Conservation (phyloP, 2,797 vertebrate genomes). For the Rhinatrema bivittatum region DNA sequence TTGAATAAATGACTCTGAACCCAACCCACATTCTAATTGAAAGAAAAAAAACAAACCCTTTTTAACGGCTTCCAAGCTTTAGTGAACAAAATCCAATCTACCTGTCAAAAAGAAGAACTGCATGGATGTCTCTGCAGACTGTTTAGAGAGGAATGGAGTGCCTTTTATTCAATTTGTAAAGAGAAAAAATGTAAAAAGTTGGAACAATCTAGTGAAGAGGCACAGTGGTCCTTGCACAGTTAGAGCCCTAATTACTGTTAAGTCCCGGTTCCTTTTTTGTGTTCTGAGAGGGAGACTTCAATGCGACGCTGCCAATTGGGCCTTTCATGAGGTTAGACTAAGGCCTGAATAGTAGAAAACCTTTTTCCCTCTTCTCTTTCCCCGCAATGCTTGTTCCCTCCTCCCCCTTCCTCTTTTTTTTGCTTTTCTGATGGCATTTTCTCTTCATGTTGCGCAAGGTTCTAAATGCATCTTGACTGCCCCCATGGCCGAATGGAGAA, state of each 20-base stretch:
- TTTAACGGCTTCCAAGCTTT: slow-evolving; percentile 20
- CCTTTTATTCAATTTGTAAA: not conserved
- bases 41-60: slow-evolving; percentile 2
- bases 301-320: slow-evolving; percentile 50
- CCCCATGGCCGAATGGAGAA: slow-evolving; percentile 85
- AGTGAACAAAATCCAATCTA: slow-evolving; percentile 38
- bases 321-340: slow-evolving; percentile 55
- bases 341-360: slow-evolving; percentile 41
- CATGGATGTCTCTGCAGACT: slow-evolving; percentile 6
- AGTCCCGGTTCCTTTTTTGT: slow-evolving; percentile 52
- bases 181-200: slow-evolving; percentile 31
- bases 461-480: slow-evolving; percentile 94
- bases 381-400: slow-evolving; percentile 12
- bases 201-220: slow-evolving; percentile 46
- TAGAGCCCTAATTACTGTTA: slow-evolving; percentile 66
- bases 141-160: not conserved
- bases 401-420: slow-evolving; percentile 50
- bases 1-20: slow-evolving; percentile 8
- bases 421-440: slow-evolving; percentile 80
- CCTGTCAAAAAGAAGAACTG: slow-evolving; percentile 33
- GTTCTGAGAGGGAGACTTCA: slow-evolving; percentile 42
- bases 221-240: slow-evolving; percentile 49
- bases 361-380: slow-evolving; percentile 8
- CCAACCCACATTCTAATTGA: slow-evolving; percentile 1
- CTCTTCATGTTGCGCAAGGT: slow-evolving; percentile 70